These are phyloP conservation scores for Linurgus olivaceus DNA, from an alignment of 2,797 vertebrate genomes.

Conservation along the genomic window DNA sequence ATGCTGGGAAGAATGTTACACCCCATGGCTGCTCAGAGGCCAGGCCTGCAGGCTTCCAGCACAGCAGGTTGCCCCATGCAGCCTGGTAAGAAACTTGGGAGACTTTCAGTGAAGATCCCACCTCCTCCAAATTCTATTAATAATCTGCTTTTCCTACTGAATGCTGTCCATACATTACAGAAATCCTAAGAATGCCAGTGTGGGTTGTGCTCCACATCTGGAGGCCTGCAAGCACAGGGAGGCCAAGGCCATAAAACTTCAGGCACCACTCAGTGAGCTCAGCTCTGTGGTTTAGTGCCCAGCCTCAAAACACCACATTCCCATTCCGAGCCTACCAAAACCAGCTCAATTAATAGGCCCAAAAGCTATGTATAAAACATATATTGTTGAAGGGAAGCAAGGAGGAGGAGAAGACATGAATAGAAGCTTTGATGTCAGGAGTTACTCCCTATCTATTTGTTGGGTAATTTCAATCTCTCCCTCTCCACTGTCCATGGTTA, in stretches of 20 bases:
- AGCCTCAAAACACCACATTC: background rate
- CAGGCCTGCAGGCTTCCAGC: background rate
- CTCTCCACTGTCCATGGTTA: background rate
- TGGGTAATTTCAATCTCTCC: background rate
- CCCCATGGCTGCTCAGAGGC: background rate
- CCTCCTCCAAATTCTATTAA: background rate
- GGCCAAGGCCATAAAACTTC: background rate
- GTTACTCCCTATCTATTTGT: background rate
- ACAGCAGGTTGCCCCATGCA: background rate
- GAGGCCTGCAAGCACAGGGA: background rate
- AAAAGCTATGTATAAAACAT: background rate
- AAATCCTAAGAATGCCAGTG: background rate
- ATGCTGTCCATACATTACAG: background rate
- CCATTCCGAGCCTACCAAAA: background rate
- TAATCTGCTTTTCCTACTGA: background rate
- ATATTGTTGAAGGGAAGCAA: background rate
- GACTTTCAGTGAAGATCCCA: background rate
- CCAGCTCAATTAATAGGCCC: background rate
- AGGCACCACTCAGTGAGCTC: background rate
- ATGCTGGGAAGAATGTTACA: background rate
- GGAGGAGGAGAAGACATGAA: background rate
- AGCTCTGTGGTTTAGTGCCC: background rate
- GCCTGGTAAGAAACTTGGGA: background rate
- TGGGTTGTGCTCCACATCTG: background rate
- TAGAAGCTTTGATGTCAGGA: conserved; percentile 13